Percentiles rank a stretch among this genome's conserved stretches.
These are phyloP conservation scores for Zaprionus ghesquierei DNA, from an alignment of 1,140 invertebrate genomes.

Conservation along the genomic window DNA sequence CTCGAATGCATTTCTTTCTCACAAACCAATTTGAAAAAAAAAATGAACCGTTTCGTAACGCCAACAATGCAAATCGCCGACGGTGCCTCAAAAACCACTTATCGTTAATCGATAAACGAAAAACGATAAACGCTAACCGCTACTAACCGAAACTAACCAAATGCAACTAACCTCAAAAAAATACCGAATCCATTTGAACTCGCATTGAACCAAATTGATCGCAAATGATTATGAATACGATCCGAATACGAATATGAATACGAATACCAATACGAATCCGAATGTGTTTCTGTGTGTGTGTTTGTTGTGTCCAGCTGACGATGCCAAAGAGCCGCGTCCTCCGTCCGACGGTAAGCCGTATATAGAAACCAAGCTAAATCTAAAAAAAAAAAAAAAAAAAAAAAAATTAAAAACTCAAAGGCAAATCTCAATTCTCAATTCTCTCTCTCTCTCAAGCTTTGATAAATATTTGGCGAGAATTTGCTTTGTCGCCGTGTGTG, in stretches of 20 bases:
- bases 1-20: slow-evolving; percentile 44
- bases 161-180: slow-evolving; percentile 2
- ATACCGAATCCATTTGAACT: background rate
- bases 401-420: slow-evolving; percentile 1
- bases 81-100: background rate
- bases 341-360: slow-evolving; percentile 63
- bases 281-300: slow-evolving; percentile 12
- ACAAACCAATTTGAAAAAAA: slow-evolving; percentile 28
- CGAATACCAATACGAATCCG: background rate
- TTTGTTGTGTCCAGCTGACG: slow-evolving; percentile 49
- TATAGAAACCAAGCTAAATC: slow-evolving; percentile 10
- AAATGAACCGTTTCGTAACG: slow-evolving; percentile 9
- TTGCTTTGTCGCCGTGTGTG: slow-evolving; percentile 12
- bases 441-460: slow-evolving; percentile 5
- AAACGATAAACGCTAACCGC: slow-evolving; percentile 6
- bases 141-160: slow-evolving; percentile 16
- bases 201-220: background rate
- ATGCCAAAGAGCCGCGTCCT: slow-evolving; percentile 68
- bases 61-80: slow-evolving; percentile 26
- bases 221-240: background rate
- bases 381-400: background rate
- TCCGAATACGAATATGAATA: background rate
- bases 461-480: slow-evolving; percentile 16
- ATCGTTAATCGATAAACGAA: slow-evolving; percentile 15
- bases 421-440: slow-evolving; percentile 12